Percentiles rank a stretch among this genome's conserved stretches.
These are phyloP conservation scores for Peucedramus taeniatus DNA, from an alignment of 2,113 vertebrate species.

Conservation along the genomic window DNA sequence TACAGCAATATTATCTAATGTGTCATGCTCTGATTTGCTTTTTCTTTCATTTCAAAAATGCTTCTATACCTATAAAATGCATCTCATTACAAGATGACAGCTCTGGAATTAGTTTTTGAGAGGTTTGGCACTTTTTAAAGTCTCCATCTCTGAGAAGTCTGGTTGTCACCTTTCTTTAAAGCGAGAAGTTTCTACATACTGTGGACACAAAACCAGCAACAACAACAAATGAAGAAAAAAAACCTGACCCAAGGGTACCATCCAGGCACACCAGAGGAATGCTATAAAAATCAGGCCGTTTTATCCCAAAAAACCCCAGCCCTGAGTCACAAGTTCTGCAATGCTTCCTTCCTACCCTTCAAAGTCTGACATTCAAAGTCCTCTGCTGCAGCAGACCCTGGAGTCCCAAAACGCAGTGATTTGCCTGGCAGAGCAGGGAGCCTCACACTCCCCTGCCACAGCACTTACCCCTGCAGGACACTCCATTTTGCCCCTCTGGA, in stretches of 20 bases:
- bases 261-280: background rate
- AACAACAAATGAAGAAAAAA: background rate
- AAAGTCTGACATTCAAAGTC: background rate
- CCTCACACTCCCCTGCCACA: fast-evolving
- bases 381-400: background rate
- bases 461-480: background rate
- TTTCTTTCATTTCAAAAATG: background rate
- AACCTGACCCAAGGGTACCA: background rate
- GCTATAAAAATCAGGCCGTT: background rate
- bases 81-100: background rate
- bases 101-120: background rate
- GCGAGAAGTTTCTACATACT: background rate
- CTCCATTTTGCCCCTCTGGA: background rate
- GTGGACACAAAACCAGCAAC: background rate
- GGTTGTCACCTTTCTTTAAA: background rate
- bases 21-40: background rate
- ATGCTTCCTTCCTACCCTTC: background rate
- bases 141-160: background rate
- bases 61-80: background rate
- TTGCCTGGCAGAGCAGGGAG: background rate
- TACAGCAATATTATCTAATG: background rate
- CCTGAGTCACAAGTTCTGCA: background rate
- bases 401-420: background rate
- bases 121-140: background rate
- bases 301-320: fast-evolving